Conservation (phyloP, 2,888 invertebrate species). For the Catocala fraxini region DNA sequence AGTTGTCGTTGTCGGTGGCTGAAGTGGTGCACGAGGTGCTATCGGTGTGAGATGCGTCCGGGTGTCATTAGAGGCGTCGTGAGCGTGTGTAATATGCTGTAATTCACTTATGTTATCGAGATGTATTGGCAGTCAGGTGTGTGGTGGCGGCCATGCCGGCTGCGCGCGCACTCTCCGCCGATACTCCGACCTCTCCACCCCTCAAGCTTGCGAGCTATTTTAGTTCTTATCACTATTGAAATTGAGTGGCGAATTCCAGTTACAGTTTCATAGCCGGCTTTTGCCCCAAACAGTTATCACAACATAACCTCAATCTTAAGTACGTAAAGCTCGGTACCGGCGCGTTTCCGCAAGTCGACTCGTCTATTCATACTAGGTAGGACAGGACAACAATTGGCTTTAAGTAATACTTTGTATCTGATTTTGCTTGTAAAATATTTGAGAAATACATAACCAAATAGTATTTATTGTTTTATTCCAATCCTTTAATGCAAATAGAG, state of each 20-base stretch:
- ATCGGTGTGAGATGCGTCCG: slow-evolving; percentile 55
- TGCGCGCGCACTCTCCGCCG: slow-evolving; percentile 84
- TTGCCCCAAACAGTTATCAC: slow-evolving; percentile 81
- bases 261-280: slow-evolving; percentile 69
- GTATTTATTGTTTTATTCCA: slow-evolving; percentile 81
- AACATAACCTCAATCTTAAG: slow-evolving; percentile 85
- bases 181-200: slow-evolving; percentile 66
- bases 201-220: slow-evolving; percentile 66
- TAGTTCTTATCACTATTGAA: slow-evolving; percentile 69
- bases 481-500: slow-evolving; percentile 46
- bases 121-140: slow-evolving; percentile 83
- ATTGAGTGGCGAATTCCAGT: slow-evolving; percentile 69
- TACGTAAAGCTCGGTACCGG: slow-evolving; percentile 77
- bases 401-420: slow-evolving; percentile 66
- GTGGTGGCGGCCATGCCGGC: slow-evolving; percentile 82
- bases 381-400: slow-evolving; percentile 73
- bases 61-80: slow-evolving; percentile 54
- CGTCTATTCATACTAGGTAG: slow-evolving; percentile 52
- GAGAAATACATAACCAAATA: slow-evolving; percentile 73
- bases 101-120: slow-evolving; percentile 77
- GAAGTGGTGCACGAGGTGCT: slow-evolving; percentile 59
- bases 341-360: slow-evolving; percentile 62
- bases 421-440: slow-evolving; percentile 64
- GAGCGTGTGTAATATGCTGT: slow-evolving; percentile 65
- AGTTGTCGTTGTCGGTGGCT: slow-evolving; percentile 64